Conservation (phyloP, 2,888 invertebrate genomes). For the Chloroclystis v-ata region DNA sequence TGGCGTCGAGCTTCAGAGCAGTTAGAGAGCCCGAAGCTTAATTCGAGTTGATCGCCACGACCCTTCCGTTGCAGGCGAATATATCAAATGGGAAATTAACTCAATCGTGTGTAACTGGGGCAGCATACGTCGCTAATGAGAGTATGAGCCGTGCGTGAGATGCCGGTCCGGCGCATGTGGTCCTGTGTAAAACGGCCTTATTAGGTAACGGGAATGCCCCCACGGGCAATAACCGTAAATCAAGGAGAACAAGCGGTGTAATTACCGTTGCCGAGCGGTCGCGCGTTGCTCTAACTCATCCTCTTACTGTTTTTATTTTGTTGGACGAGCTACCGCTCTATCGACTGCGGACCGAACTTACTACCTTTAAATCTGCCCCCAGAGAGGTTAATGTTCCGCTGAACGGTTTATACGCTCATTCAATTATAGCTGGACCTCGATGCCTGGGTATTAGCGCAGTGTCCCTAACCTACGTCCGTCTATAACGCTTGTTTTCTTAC, state of each 20-base stretch:
- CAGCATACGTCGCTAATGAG: constrained; percentile 71
- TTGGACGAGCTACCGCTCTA: constrained; percentile 71
- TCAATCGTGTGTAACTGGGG: constrained; percentile 66
- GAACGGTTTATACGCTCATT: constrained; percentile 64
- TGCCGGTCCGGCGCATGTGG: constrained; percentile 63
- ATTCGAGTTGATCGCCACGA: constrained; percentile 42
- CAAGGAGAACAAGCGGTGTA: constrained; percentile 79
- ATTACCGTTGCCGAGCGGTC: constrained; percentile 76
- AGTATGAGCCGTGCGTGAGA: constrained; percentile 61
- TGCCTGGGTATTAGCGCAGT: constrained; percentile 36
- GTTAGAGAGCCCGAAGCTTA: constrained; percentile 39
- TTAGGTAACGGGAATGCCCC: constrained; percentile 77
- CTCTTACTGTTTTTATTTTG: constrained; percentile 75
- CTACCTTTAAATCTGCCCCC: constrained; percentile 73
- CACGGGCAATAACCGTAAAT: constrained; percentile 79
- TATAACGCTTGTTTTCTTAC: constrained; percentile 38
- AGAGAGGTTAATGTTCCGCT: constrained; percentile 65
- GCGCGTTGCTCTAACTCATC: constrained; percentile 75
- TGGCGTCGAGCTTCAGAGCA: constrained; percentile 26
- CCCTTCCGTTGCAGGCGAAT: constrained; percentile 58
- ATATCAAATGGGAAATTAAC: constrained; percentile 69
- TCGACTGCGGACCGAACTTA: constrained; percentile 70
- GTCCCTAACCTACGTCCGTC: constrained; percentile 19
- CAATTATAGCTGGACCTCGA: constrained; percentile 55
- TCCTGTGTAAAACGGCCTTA: constrained; percentile 76